Percentiles rank a stretch among this genome's conserved stretches.
Conservation (phyloP, 2,797 vertebrate genomes). For the Neomorphus geoffroyi region DNA sequence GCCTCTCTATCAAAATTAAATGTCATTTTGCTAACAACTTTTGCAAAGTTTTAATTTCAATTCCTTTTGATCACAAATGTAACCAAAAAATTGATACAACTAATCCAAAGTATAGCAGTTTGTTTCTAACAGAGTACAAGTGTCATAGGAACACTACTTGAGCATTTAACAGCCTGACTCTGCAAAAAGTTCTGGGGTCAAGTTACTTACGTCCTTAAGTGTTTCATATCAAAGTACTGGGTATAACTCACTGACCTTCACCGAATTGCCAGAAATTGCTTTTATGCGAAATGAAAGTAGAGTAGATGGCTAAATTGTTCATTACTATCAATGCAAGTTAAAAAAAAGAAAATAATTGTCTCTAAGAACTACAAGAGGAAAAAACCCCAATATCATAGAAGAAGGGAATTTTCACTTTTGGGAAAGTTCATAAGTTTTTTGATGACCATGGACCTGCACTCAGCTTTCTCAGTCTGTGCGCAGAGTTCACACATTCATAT, state of each 20-base stretch:
- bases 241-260: constrained; percentile 39
- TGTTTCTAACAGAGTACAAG: background rate
- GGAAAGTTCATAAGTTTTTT: constrained; percentile 10
- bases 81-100: background rate
- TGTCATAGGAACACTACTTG: background rate
- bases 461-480: background rate
- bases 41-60: constrained; percentile 57
- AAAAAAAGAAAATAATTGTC: background rate
- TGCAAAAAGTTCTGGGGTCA: constrained; percentile 38
- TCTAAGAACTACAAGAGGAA: background rate
- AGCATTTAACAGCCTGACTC: constrained; percentile 21
- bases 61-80: constrained; percentile 6
- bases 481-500: constrained; percentile 45
- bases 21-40: constrained; percentile 68
- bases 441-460: background rate
- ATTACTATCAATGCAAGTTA: background rate
- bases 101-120: background rate
- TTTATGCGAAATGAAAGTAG: constrained; percentile 30
- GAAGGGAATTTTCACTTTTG: background rate
- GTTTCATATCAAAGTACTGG: constrained; percentile 33
- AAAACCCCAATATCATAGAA: background rate
- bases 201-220: constrained; percentile 17
- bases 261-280: constrained; percentile 39
- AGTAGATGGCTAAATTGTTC: constrained; percentile 9
- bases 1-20: constrained; percentile 64